These are phyloP conservation scores for Paradoxurus hermaphroditus DNA, from an alignment of 2,113 vertebrate species.

Conservation along the genomic window DNA sequence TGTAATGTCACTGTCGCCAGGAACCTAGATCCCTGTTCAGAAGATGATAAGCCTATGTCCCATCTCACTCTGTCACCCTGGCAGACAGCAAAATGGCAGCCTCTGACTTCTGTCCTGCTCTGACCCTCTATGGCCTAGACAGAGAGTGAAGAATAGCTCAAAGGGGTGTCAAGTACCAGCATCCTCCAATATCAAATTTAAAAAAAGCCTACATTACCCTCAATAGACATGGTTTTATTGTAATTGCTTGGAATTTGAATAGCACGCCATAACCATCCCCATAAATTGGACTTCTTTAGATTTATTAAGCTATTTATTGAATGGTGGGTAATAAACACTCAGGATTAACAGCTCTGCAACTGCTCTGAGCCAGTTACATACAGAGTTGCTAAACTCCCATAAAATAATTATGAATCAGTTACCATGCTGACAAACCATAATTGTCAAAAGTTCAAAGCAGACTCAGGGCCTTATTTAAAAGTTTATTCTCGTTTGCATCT, in stretches of 20 bases:
- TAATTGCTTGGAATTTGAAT: slow-evolving; percentile 75
- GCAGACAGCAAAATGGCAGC: not conserved
- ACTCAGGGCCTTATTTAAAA: slow-evolving; percentile 59
- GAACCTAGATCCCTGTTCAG: not conserved
- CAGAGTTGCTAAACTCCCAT: slow-evolving; percentile 68
- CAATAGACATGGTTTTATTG: slow-evolving; percentile 66
- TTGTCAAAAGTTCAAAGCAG: slow-evolving; percentile 66
- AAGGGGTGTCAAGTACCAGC: not conserved
- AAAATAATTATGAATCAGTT: slow-evolving; percentile 76
- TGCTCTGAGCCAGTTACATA: slow-evolving; percentile 60
- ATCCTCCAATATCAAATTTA: slow-evolving; percentile 47
- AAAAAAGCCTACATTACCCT: slow-evolving; percentile 40
- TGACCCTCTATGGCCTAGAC: not conserved
- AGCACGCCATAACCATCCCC: slow-evolving; percentile 53
- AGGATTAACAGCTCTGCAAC: slow-evolving; percentile 75
- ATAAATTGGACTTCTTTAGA: slow-evolving; percentile 75
- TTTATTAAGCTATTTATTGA: slow-evolving; percentile 77
- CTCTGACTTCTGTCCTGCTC: not conserved
- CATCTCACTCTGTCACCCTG: not conserved
- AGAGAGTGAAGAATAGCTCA: not conserved
- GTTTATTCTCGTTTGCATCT: slow-evolving; percentile 28
- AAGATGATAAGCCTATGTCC: not conserved
- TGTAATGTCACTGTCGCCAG: not conserved
- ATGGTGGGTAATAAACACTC: slow-evolving; percentile 71
- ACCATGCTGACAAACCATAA: slow-evolving; percentile 64